These are phyloP conservation scores for Hyaena hyaena DNA, from an alignment of 2,113 vertebrate genomes.

Conservation along the genomic window DNA sequence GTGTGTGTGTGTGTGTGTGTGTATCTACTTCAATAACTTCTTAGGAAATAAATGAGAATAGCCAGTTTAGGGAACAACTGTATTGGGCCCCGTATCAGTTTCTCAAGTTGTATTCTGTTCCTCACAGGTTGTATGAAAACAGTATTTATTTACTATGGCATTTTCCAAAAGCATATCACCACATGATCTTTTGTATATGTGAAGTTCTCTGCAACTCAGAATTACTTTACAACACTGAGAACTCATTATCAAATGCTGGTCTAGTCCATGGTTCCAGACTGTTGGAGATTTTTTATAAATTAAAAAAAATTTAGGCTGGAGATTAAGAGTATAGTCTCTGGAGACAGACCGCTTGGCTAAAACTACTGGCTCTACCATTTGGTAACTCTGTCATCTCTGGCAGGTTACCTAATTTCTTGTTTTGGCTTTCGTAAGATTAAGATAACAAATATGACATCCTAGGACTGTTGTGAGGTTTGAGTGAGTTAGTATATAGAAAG, in stretches of 20 bases:
- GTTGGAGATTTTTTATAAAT: neutral
- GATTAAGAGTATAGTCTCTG: neutral
- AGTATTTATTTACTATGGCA: neutral
- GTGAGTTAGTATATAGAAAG: neutral
- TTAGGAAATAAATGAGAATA: neutral
- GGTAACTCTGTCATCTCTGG: neutral
- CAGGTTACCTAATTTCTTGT: neutral
- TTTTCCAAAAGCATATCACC: constrained; percentile 6
- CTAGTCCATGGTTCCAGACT: neutral
- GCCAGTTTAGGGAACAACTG: neutral
- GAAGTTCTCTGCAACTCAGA: neutral
- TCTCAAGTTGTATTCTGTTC: neutral
- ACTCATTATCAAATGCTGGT: neutral
- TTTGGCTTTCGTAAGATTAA: neutral
- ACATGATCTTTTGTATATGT: neutral
- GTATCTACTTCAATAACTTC: neutral
- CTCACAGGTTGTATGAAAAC: neutral
- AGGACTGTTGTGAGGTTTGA: neutral
- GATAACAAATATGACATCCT: neutral
- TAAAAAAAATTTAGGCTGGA: neutral
- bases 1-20: neutral
- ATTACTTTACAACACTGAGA: neutral
- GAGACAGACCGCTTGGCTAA: neutral
- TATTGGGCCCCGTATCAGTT: neutral
- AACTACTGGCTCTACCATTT: neutral